Evolutionary conservation across 1,140 invertebrate genomes (phyloP), one percentile per base, ranked within the genome.

Genomic region (Lutraria rhynchaena): DNA sequence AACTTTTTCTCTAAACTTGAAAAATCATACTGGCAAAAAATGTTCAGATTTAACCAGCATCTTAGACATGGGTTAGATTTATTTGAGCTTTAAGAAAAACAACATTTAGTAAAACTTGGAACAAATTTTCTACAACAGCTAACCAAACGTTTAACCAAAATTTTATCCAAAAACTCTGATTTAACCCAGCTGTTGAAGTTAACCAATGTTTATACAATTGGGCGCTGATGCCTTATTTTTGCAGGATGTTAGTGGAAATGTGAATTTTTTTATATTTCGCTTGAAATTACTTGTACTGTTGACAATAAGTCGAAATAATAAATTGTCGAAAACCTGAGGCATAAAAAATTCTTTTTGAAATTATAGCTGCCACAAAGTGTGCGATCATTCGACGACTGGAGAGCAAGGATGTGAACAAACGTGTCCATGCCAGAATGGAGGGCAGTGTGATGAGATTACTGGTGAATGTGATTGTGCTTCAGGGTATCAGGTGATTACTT

Each of bases 381-480:
- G 33, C 35, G 49, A 57, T 24, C 29, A 41, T 3, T 9, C 49
- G 1, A 35, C 49, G 7, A 9, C 22, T 17, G 31, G n/a, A 19
- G 49, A 57, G 7, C 29, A 35, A 7, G 31, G 24, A 19, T 73
- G 70, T 41, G 27, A 44, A 22, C 31, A 53, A 35, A n/a, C 17
- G 33, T 73, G 70, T 41, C 49, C 53, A 13, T 73, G 70, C 57
- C 70, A 73, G 31, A 53, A 73, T 57, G 67, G 46, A n/a, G 70
- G 70, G 1, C 17, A 44, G 7, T 73, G 70, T 73, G 41, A 70
- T n/a, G 4, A 1, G 1, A 24, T 19, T 11, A 73, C 70, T 31
- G 53, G 53, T 17, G 46, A 33, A 44, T 73, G 70, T 41, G 37
- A 22, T 3, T 73, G 70, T 22, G 27, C 46, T 27, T 3, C 70